Percentiles rank a stretch among this genome's conserved stretches.
Conservation (phyloP, 2,888 invertebrate species). For the Xestia c-nigrum region DNA sequence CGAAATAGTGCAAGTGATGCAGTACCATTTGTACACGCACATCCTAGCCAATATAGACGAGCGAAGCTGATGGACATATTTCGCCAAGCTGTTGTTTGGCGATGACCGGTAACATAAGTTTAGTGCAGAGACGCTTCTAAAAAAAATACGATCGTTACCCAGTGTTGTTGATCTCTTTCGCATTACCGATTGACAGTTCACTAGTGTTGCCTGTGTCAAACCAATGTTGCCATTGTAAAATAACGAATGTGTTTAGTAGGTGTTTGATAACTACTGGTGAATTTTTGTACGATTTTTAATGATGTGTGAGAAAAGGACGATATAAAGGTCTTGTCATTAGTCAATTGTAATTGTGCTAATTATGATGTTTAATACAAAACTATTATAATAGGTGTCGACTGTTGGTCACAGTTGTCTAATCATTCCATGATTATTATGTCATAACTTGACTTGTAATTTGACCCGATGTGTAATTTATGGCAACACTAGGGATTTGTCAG, state of each 20-base stretch:
- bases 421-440: conserved; percentile 53
- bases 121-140: conserved; percentile 52
- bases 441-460: conserved; percentile 8
- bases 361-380: conserved; percentile 35
- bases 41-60: conserved; percentile 94
- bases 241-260: conserved; percentile 14
- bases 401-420: conserved; percentile 39
- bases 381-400: conserved; percentile 38
- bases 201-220: conserved; percentile 48
- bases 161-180: conserved; percentile 70
- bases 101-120: conserved; percentile 81
- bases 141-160: conserved; percentile 66
- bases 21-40: conserved; percentile 95
- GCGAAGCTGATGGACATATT: conserved; percentile 93
- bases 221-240: conserved; percentile 54
- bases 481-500: conserved; percentile 58
- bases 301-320: conserved; percentile 7
- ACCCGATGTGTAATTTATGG: conserved; percentile 35
- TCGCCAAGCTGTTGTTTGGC: conserved; percentile 90
- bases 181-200: conserved; percentile 47
- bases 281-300: conserved; percentile 44
- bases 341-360: conserved; percentile 51
- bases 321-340: conserved; percentile 40
- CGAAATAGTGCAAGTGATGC: conserved; percentile 92
- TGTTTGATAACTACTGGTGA: conserved; percentile 20